These are phyloP conservation scores for Limnephilus auricula DNA, from an alignment of 2,888 invertebrate genomes.

Conservation along the genomic window DNA sequence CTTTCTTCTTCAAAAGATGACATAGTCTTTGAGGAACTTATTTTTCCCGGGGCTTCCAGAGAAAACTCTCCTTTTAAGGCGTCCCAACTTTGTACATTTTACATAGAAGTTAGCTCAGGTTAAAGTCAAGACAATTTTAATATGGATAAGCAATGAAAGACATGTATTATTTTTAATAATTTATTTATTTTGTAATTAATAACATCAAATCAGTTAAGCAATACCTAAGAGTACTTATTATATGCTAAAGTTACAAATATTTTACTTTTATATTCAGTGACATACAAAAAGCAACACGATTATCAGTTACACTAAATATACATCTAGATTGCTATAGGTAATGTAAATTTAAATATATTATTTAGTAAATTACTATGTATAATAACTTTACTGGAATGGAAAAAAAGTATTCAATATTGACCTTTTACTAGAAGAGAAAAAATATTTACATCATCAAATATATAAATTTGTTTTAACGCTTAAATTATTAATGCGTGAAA, in stretches of 20 bases:
- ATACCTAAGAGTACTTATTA: background rate
- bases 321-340: background rate
- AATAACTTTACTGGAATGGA: background rate
- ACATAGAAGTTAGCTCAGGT: background rate
- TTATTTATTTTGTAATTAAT: background rate
- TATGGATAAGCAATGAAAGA: background rate
- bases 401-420: background rate
- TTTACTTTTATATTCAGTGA: background rate
- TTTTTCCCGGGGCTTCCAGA: too few species aligned
- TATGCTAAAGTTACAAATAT: background rate
- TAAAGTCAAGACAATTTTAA: too few species aligned
- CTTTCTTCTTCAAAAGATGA: too few species aligned
- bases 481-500: too few species aligned
- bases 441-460: too few species aligned
- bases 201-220: constrained; percentile 6
- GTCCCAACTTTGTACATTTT: too few species aligned
- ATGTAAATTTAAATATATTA: background rate
- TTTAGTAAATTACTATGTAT: background rate
- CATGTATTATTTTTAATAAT: background rate
- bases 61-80: too few species aligned
- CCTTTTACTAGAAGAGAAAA: too few species aligned
- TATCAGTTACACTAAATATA: background rate
- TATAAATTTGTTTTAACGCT: too few species aligned
- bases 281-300: constrained; percentile 13
- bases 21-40: too few species aligned